Evolutionary conservation across 2,113 vertebrate genomes (phyloP).

Genomic region (Petromus typicus): DNA sequence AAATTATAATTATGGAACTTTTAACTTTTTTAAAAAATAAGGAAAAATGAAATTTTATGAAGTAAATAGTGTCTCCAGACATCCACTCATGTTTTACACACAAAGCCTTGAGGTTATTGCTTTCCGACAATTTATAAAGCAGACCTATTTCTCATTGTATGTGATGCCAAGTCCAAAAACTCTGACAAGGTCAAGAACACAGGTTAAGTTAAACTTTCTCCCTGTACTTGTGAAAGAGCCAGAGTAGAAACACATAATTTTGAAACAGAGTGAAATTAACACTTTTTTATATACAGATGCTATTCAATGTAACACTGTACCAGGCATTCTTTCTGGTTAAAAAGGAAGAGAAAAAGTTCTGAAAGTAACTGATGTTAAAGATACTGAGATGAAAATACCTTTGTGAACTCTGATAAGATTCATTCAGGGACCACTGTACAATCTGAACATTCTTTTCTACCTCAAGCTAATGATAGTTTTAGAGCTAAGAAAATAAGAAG

Average conservation of each 20-base stretch:
- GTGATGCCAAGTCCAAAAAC: not conserved
- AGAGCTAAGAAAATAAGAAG: not conserved
- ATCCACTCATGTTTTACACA: not conserved
- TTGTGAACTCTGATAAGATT: not conserved
- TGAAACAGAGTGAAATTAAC: constrained; percentile 7
- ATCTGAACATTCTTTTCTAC: not conserved
- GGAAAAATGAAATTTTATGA: no score
- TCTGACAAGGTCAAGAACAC: not conserved
- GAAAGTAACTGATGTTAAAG: not conserved
- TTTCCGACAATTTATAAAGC: constrained; percentile 27
- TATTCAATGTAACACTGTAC: not conserved
- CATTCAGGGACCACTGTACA: not conserved
- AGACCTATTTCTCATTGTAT: constrained; percentile 30
- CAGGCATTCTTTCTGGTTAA: constrained; percentile 20
- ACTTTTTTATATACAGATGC: not conserved
- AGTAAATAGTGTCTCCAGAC: not conserved
- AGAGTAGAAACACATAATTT: constrained; percentile 43
- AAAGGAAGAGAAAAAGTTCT: not conserved
- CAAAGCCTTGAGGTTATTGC: not conserved
- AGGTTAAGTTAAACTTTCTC: not conserved
- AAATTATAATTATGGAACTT: no score
- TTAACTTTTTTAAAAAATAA: no score
- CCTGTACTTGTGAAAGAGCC: not conserved
- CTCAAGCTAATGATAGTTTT: not conserved
- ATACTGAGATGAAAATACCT: constrained; percentile 2